Percentiles rank a stretch among this genome's conserved stretches.
These are phyloP conservation scores for Pseudorectes ferrugineus DNA, from an alignment of 2,113 vertebrate genomes.

Conservation along the genomic window DNA sequence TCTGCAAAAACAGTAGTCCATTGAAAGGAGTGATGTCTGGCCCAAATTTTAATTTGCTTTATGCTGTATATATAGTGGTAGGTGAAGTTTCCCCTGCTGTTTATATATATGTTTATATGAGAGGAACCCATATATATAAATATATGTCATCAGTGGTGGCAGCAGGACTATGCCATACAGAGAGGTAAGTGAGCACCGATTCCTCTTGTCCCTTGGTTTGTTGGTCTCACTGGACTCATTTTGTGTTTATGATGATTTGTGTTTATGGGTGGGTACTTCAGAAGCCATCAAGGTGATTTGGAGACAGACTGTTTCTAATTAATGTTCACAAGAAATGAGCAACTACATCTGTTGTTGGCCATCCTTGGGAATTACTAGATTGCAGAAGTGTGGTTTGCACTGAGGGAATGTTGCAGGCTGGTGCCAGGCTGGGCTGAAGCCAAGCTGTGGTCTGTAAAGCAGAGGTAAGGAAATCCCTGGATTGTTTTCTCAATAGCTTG, in stretches of 20 bases:
- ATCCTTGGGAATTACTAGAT: background rate
- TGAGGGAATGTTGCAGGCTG: background rate
- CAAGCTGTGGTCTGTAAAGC: background rate
- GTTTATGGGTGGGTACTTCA: background rate
- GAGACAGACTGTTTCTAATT: background rate
- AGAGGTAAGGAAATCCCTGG: background rate
- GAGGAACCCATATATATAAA: background rate
- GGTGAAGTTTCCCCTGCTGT: background rate
- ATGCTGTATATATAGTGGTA: background rate
- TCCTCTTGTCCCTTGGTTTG: background rate
- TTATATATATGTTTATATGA: background rate
- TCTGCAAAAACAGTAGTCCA: background rate
- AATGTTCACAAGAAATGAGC: background rate
- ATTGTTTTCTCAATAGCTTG: background rate
- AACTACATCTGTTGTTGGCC: background rate
- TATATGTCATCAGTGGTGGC: background rate
- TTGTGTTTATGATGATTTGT: background rate
- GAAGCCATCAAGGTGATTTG: background rate
- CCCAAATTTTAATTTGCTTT: background rate
- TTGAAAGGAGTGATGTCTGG: background rate
- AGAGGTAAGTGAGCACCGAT: background rate
- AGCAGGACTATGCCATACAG: accelerated
- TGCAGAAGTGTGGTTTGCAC: background rate
- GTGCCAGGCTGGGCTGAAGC: background rate
- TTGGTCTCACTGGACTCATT: background rate